A percentile compares a stretch with the other conserved stretches of the same genome.
phyloP scores from a whole-genome alignment of 2,113 vertebrate species.

The Tragelaphus buxtoni region DNA sequence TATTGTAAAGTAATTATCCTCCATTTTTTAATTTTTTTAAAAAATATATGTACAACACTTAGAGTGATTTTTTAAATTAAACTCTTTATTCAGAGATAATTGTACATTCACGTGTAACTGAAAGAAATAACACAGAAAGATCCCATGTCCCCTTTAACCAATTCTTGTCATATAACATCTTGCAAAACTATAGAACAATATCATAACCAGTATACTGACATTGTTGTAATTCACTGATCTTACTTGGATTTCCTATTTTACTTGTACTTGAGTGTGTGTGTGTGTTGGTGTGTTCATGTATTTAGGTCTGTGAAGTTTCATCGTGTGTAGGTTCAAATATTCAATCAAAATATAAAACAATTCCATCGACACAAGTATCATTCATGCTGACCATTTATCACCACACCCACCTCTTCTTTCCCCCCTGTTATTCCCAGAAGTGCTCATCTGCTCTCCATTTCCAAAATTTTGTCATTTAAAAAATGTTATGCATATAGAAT shows the following conservation, averaged over 20 bases:
- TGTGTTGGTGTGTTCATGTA: not conserved
- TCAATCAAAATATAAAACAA: not conserved
- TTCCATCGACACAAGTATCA: too few species aligned
- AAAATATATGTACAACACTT: not conserved
- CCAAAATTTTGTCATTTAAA: not conserved
- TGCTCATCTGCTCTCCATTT: not conserved
- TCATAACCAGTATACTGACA: not conserved
- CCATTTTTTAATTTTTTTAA: not conserved
- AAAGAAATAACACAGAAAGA: not conserved
- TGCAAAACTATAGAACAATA: not conserved
- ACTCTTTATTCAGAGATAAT: not conserved
- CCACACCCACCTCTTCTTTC: not conserved
- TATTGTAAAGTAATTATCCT: not conserved
- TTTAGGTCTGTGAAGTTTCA: not conserved
- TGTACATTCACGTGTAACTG: not conserved
- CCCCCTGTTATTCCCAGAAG: not conserved
- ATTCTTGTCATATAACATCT: not conserved
- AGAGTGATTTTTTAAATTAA: not conserved
- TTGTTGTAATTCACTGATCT: not conserved
- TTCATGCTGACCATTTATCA: not conserved
- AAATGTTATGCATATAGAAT: not conserved
- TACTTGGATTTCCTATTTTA: not conserved
- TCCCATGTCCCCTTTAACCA: too few species aligned
- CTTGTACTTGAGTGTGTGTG: not conserved
- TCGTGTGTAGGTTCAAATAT: not conserved